Evolutionary conservation across 2,888 invertebrate species (phyloP).

Genomic region (Pristionchus entomophagus): DNA sequence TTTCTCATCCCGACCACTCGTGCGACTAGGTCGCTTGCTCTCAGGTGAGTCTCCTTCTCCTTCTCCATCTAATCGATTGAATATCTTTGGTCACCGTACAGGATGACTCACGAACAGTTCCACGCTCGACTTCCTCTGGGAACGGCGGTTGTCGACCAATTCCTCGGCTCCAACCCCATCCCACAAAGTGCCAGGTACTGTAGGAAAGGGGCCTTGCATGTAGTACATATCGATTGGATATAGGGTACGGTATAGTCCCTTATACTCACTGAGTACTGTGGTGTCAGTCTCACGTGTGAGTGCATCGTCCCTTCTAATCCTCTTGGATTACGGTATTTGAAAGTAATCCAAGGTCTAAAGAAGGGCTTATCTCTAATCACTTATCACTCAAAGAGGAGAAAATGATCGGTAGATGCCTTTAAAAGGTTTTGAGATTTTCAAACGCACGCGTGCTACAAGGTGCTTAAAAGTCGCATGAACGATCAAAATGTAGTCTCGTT

Average conservation of each 20-base stretch:
- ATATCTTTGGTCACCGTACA: not conserved
- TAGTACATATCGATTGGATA: too few relatives aligned
- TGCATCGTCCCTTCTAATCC: constrained; percentile 25
- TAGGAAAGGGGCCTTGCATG: too few relatives aligned
- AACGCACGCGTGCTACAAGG: not conserved
- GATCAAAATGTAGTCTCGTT: too few relatives aligned
- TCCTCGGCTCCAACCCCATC: constrained; percentile 61
- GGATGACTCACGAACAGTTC: constrained; percentile 58
- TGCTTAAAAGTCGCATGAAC: too few relatives aligned
- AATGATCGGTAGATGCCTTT: constrained; percentile 3
- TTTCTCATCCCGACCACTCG: constrained; percentile 35
- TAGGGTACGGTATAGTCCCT: constrained; percentile 32
- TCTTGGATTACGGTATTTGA: constrained; percentile 1
- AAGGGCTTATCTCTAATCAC: not conserved
- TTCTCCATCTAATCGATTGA: not conserved
- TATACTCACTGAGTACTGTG: constrained; percentile 48
- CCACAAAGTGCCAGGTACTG: constrained; percentile 63
- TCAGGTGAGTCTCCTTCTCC: not conserved
- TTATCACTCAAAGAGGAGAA: constrained; percentile 24
- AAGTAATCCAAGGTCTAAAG: constrained; percentile 24
- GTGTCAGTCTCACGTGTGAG: not conserved
- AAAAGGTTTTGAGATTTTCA: not conserved
- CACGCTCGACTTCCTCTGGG: constrained; percentile 61
- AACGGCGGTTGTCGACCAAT: constrained; percentile 59
- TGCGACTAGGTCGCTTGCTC: not conserved